These are phyloP conservation scores for Trichogramma dendrolimi DNA, from an alignment of 2,888 invertebrate genomes.

Conservation along the genomic window DNA sequence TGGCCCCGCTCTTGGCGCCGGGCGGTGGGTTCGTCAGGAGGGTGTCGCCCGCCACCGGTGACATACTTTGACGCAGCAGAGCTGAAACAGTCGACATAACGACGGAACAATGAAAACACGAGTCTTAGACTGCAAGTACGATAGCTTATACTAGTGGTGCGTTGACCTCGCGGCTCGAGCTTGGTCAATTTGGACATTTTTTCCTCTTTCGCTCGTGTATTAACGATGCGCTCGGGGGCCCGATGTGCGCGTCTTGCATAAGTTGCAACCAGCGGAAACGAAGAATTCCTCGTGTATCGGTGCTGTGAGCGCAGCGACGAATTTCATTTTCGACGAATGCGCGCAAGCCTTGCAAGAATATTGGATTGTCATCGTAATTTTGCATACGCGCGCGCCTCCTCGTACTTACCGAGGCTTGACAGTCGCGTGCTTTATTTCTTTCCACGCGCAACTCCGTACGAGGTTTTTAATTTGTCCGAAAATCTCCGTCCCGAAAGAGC, in stretches of 20 bases:
- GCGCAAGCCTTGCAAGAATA: neutral
- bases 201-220: neutral
- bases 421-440: neutral
- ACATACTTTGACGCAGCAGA: slow-evolving; percentile 56
- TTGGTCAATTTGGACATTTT: neutral
- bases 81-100: slow-evolving; percentile 50
- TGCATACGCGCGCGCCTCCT: slow-evolving; percentile 2
- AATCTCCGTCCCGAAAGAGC: no score
- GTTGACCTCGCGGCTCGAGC: neutral
- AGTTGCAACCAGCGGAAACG: slow-evolving; percentile 23
- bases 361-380: slow-evolving; percentile 20
- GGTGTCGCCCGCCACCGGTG: slow-evolving; percentile 44
- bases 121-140: neutral
- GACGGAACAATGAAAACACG: slow-evolving; percentile 2
- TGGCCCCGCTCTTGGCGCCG: neutral
- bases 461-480: neutral
- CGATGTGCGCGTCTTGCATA: slow-evolving; percentile 23
- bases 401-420: neutral
- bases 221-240: no score
- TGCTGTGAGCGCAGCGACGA: neutral
- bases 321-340: slow-evolving; percentile 14
- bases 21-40: slow-evolving; percentile 5
- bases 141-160: no score
- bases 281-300: slow-evolving; percentile 11
- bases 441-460: neutral